Evolutionary conservation across 2,888 invertebrate genomes (phyloP), one percentile per base, ranked within the genome.

Genomic region (Ectemnius continuus): DNA sequence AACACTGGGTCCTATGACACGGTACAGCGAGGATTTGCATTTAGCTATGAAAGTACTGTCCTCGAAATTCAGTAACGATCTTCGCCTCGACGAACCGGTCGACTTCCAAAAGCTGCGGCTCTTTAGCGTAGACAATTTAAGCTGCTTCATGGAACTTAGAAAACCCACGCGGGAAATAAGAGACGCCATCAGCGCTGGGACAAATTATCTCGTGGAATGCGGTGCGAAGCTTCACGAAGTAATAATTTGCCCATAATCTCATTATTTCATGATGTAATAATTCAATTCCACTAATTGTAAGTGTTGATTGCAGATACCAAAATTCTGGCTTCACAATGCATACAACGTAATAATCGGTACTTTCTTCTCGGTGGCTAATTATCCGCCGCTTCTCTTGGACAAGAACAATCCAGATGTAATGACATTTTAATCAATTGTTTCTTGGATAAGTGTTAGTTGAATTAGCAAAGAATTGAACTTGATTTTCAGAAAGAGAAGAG

Each of bases 21-120:
- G 97, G n/a, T 94, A 94, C 85, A 95, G 95, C 0, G 93, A 93
- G 26, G 98, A 98, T 91, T 91, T 98, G 23, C 89, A 92, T 0
- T 92, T 95, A 0, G 91, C 96, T 73, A 88, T 96, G 82, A 92
- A 92, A 83, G 91, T 95, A 2, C 92, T 96, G 92, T 93, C 93
- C 0, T 93, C 92, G 91, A 4, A 91, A 91, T 61, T 88, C 87
- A 3, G 68, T 74, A 0, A 18, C 14, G 84, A 89, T 47, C 86
- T 95, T 60, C 88, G 91, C 2, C 88, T 95, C 0, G 89, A 93
- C 26, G 90, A 92, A 23, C 92, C 93, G 0, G 92, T 95, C 0
- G 91, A 92, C 73, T 47, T 93, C 5, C 87, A 86, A 3, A 89
- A 90, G 60, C 73, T 93, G 59, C 91, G 93, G 89, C 91, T 94